phyloP scores from a whole-genome alignment of 2,888 invertebrate genomes.

The Pseudococcus jackbeardsleyi region DNA sequence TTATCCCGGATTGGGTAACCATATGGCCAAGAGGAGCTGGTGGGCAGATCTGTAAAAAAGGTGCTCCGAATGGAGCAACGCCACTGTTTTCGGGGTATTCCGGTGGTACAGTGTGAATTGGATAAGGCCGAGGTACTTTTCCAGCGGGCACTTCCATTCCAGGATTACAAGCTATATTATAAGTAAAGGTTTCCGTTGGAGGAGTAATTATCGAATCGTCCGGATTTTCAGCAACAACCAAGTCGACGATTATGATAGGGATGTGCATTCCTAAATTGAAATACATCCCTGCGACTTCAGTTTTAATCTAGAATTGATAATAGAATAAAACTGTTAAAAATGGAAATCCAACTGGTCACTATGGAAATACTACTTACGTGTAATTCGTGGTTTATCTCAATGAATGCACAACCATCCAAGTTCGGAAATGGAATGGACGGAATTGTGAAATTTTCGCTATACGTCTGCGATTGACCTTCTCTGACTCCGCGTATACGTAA shows the following conservation, averaged over 20 bases:
- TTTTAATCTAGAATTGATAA: conserved; percentile 62
- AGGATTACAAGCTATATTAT: conserved; percentile 1
- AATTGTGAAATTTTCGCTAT: conserved; percentile 64
- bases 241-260: conserved; percentile 65
- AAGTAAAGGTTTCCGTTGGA: background rate
- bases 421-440: conserved; percentile 63
- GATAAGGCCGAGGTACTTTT: background rate
- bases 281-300: conserved; percentile 59
- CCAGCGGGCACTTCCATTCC: conserved; percentile 8
- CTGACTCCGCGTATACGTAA: conserved; percentile 64
- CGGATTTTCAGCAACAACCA: conserved; percentile 63
- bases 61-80: conserved; percentile 18
- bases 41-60: conserved; percentile 25
- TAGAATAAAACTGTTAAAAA: background rate
- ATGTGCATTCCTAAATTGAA: conserved; percentile 62
- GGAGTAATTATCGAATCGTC: conserved; percentile 6
- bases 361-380: conserved; percentile 55
- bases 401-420: conserved; percentile 64
- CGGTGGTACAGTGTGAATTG: background rate
- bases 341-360: background rate
- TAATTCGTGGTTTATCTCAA: conserved; percentile 62
- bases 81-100: background rate
- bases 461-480: conserved; percentile 65
- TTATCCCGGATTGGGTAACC: background rate
- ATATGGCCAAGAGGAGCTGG: background rate